Evolutionary conservation across 2,113 vertebrate species (phyloP), one percentile per base, ranked within the genome.

Genomic region (Cyanoramphus novaezelandiae): DNA sequence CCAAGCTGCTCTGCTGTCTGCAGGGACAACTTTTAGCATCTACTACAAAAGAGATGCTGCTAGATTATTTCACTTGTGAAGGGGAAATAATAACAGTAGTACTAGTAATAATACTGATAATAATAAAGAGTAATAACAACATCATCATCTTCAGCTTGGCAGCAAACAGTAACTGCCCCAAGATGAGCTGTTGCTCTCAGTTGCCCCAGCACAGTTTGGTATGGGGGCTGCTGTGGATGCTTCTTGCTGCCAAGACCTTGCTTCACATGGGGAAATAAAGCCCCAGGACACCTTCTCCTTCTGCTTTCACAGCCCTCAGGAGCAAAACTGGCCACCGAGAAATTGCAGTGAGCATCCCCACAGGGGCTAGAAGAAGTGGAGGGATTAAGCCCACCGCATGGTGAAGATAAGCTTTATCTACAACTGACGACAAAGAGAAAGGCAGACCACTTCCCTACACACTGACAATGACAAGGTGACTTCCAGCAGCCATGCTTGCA

Each of bases 401-500:
- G 33, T 6, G 7, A 55, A 55, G 46, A 23, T 6, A 25, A 35
- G 33, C 16, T 52, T 76, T 39, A 37, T 31, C 35, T 24, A 10
- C 20, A 23, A 21, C 23, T 20, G 1, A 15, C 25, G 13, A 39
- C 55, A 25, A 49, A 13, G 11, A 24, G 46, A 24, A 64, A 43
- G 41, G 33, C 71, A 50, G 29, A 31, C 10, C 24, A 2, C 31
- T 60, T 63, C 72, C n/a, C n/a, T 6, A 1, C 29, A 4, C 0
- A 2, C 18, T 1, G 6, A 13, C 7, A 43, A 35, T 0, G 8
- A 31, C 2, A 4, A 35, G 7, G 35, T 0, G 2, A 28, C 29
- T 53, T 18, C 60, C 68, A 41, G 49, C 49, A 71, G 28, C 69
- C 14, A 15, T 50, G 19, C 65, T n/a, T 7, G 21, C n/a, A 17